Evolutionary conservation across 1,140 invertebrate species (phyloP), one percentile per base, ranked within the genome.

Genomic region (Macrosteles quadrilineatus): DNA sequence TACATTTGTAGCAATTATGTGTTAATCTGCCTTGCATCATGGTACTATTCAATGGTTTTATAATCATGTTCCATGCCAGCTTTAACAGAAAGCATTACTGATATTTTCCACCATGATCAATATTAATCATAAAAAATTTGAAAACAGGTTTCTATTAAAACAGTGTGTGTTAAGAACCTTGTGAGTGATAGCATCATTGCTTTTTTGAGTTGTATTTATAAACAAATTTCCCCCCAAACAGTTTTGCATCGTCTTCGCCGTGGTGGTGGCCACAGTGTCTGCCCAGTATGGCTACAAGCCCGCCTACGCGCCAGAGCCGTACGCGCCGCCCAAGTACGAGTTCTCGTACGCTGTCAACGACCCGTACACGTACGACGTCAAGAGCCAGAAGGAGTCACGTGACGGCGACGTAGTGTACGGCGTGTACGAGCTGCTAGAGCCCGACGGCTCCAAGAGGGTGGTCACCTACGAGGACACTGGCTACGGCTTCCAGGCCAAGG

Each of bases 401-500:
- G 70, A 74, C 36, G 75, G 75, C 21, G 72, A 72, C 43, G 36
- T 62, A 1, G 75, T 75, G 23, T 40, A 69, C 17, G 63, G 63
- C 40, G 11, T 17, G 9, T 64, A 64, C 23, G 19, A 64, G 36
- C 62, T 64, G 32, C n/a, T 25, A 9, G 72, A 76, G 29, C 71
- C 73, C 4, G 73, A 76, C 47, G 76, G 76, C 45, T 59, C 71
- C 63, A 57, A 66, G 25, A 53, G 76, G 17, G 59, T 36, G 14
- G 76, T 74, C 14, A 69, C 73, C 3, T 76, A 77, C 69, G 65
- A 45, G 14, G 76, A 81, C 59, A 63, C 79, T 12, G 81, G 84
- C 2, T 78, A 75, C 19, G 84, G 84, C 0, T 78, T 77, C 30
- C 84, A 85, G 77, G 81, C 78, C 63, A 76, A 84, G 47, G 71